phyloP scores from a whole-genome alignment of 2,113 vertebrate genomes.

The Osmerus eperlanus region DNA sequence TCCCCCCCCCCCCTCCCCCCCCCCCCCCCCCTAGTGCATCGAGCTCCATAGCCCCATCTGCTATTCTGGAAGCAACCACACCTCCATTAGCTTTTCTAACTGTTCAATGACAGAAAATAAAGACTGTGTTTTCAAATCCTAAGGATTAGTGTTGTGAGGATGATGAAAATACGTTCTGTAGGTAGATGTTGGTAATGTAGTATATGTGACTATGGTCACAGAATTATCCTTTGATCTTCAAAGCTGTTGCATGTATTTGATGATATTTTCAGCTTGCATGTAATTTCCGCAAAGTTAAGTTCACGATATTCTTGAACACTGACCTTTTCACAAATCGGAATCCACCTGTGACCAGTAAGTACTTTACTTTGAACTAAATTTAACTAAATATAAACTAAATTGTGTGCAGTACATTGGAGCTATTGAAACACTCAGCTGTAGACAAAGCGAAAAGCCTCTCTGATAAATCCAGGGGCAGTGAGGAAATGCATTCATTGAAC shows the following conservation, averaged over 20 bases:
- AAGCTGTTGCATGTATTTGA: too few relatives aligned
- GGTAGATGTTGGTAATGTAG: background rate
- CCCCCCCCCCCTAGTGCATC: conserved; percentile 1
- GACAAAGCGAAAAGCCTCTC: background rate
- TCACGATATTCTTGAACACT: too few relatives aligned
- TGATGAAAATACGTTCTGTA: background rate
- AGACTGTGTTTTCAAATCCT: background rate
- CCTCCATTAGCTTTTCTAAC: background rate
- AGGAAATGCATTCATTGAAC: conserved; percentile 19
- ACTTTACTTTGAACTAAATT: too few relatives aligned
- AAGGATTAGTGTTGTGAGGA: background rate
- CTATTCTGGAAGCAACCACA: conserved; percentile 4
- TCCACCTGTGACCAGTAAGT: too few relatives aligned
- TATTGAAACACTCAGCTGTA: background rate
- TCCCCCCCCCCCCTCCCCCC: background rate
- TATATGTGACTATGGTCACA: background rate
- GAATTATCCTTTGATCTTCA: background rate
- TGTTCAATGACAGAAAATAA: background rate
- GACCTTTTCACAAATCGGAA: too few relatives aligned
- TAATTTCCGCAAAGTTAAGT: background rate
- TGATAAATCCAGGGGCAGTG: background rate
- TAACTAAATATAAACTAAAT: too few relatives aligned
- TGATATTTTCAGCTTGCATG: too few relatives aligned
- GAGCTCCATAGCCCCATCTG: conserved; percentile 10
- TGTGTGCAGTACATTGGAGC: too few relatives aligned